These are phyloP conservation scores for Quadroppia sp. DNA, from an alignment of 2,888 invertebrate genomes.

Conservation along the genomic window DNA sequence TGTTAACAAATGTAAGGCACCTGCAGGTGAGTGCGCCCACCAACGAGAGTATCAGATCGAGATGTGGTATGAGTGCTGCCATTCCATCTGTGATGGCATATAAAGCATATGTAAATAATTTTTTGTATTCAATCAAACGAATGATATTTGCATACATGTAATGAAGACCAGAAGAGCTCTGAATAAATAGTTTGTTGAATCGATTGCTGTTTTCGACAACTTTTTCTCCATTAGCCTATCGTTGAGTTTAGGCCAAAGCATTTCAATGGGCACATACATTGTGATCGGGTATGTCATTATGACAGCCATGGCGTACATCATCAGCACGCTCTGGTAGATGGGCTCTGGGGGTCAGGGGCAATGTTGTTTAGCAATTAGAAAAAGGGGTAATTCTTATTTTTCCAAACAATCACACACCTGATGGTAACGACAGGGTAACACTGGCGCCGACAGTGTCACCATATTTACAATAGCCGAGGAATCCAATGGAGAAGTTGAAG, in stretches of 20 bases:
- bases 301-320: conserved; percentile 80
- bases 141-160: conserved; percentile 83
- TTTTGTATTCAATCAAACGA: neutral
- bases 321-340: conserved; percentile 63
- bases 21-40: conserved; percentile 84
- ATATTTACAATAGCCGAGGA: conserved; percentile 36
- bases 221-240: conserved; percentile 4
- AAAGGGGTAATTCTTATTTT: too few relatives aligned
- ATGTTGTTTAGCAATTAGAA: neutral
- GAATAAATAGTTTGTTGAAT: conserved; percentile 56
- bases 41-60: conserved; percentile 77
- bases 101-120: neutral
- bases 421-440: conserved; percentile 28
- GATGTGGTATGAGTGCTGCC: conserved; percentile 75
- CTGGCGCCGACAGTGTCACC: conserved; percentile 20
- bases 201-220: neutral
- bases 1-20: conserved; percentile 1
- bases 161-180: conserved; percentile 67
- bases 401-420: too few relatives aligned
- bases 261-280: conserved; percentile 87
- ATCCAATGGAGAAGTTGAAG: conserved; percentile 29
- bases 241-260: conserved; percentile 71
- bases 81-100: conserved; percentile 54
- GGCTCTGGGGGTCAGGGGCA: neutral
- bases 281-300: conserved; percentile 85